Percentiles rank a stretch among this genome's conserved stretches.
These are phyloP conservation scores for Rhipidura dahli DNA, from an alignment of 2,113 vertebrate genomes.

Conservation along the genomic window DNA sequence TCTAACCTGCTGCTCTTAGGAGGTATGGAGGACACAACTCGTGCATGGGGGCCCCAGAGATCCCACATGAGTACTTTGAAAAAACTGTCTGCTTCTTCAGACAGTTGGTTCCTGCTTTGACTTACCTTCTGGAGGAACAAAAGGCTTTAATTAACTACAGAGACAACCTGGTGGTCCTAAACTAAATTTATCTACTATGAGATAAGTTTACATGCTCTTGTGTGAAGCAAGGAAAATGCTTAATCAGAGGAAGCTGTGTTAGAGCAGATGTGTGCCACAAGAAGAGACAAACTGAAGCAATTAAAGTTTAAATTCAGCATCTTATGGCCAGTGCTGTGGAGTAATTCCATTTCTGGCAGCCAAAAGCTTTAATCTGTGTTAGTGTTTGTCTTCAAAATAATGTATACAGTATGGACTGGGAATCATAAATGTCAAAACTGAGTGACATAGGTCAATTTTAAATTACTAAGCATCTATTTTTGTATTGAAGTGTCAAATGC, in stretches of 20 bases:
- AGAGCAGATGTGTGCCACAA: neutral
- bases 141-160: neutral
- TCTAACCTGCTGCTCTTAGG: neutral
- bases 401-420: neutral
- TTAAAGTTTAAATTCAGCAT: neutral
- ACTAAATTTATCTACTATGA: neutral
- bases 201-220: neutral
- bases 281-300: neutral
- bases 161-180: neutral
- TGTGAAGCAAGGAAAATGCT: neutral
- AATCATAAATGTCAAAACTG: neutral
- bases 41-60: accelerated
- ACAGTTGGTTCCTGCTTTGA: neutral
- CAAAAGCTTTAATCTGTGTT: neutral
- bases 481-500: neutral
- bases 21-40: neutral
- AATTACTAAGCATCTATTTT: neutral
- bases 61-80: neutral
- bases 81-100: neutral
- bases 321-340: neutral
- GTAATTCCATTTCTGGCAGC: neutral
- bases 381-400: neutral
- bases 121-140: neutral
- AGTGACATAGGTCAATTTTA: neutral
- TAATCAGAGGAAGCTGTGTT: neutral